Conservation (phyloP, 2,113 vertebrate species). For the Acanthisitta chloris region DNA sequence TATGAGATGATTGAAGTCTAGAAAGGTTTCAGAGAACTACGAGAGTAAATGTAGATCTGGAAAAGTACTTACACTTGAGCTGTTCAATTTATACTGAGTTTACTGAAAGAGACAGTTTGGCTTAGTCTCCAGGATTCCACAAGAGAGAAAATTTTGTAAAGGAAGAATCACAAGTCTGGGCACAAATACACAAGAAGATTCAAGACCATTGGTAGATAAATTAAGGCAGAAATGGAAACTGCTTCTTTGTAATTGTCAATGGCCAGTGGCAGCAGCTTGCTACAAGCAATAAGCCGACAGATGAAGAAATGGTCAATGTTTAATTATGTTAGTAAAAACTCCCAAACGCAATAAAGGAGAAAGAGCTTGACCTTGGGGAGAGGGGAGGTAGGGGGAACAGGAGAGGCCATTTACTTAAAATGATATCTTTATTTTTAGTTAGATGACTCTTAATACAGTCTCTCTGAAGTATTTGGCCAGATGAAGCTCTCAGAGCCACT, state of each 20-base stretch:
- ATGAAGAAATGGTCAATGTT: neutral
- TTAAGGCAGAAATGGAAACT: neutral
- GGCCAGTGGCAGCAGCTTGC: neutral
- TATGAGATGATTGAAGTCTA: neutral
- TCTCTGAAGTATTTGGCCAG: neutral
- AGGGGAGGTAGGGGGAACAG: neutral
- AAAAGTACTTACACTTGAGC: neutral
- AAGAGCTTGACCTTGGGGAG: neutral
- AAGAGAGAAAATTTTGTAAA: neutral
- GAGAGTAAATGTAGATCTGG: neutral
- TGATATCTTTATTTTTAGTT: neutral
- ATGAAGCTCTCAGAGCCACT: neutral
- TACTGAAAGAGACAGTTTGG: neutral
- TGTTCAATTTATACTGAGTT: neutral
- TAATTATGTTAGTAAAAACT: neutral
- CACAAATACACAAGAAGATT: neutral
- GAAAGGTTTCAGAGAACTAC: neutral
- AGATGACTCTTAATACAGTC: neutral
- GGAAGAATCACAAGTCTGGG: neutral
- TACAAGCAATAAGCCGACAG: neutral
- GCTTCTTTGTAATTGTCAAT: neutral
- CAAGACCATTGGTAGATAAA: neutral
- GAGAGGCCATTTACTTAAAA: neutral
- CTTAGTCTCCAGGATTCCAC: neutral
- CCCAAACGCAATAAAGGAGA: neutral